Percentiles rank a stretch among this genome's conserved stretches.
Evolutionary conservation across 2,888 invertebrate genomes (phyloP).

Genomic region (Sceliomorpha sp.): DNA sequence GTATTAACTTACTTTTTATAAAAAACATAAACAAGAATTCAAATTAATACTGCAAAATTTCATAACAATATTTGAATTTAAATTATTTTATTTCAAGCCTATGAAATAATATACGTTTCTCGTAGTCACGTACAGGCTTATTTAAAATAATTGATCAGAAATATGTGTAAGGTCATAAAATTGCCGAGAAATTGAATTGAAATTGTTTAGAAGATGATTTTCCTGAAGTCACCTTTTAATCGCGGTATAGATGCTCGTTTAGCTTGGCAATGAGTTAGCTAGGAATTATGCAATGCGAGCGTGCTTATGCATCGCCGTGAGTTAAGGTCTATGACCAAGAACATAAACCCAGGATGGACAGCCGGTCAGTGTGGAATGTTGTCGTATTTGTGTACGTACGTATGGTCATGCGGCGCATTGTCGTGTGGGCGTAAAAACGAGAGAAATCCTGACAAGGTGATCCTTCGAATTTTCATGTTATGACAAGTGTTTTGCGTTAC

Average conservation of each 20-base stretch:
- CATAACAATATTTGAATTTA: too few species aligned
- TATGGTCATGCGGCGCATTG: conserved; percentile 16
- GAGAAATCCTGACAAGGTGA: conserved; percentile 34
- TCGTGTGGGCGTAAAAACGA: conserved; percentile 46
- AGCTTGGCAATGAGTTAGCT: conserved; percentile 51
- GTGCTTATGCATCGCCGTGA: conserved; percentile 56
- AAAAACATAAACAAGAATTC: too few species aligned
- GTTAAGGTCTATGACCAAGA: conserved; percentile 71
- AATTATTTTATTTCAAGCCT: too few species aligned
- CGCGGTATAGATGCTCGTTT: conserved; percentile 37
- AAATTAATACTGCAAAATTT: too few species aligned
- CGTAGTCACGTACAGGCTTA: too few species aligned
- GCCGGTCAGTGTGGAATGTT: conserved; percentile 43
- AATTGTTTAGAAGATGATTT: too few species aligned
- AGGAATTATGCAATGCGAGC: conserved; percentile 52
- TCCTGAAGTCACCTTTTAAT: conserved; percentile 42
- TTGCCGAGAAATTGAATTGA: neutral
- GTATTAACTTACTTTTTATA: too few species aligned
- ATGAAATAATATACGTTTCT: too few species aligned
- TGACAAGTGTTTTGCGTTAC: conserved; percentile 19
- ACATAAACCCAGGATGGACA: conserved; percentile 67
- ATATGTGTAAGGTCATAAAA: conserved; percentile 3
- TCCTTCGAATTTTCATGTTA: conserved; percentile 43
- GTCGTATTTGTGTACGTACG: conserved; percentile 22
- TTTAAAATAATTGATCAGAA: conserved; percentile 21